Evolutionary conservation across 2,888 invertebrate genomes (phyloP).

Genomic region (Parnassius glacialis): DNA sequence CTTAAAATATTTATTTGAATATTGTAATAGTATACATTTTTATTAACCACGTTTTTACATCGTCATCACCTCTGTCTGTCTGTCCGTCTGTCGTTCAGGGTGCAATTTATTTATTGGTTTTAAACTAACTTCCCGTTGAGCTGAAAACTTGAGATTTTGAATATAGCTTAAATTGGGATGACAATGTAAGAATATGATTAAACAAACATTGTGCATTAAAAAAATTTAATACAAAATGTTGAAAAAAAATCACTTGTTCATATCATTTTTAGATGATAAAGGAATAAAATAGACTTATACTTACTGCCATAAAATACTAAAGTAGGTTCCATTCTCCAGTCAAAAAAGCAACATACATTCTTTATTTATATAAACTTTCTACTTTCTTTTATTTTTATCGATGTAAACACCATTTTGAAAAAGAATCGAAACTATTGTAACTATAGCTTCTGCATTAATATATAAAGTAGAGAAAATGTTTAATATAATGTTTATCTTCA

Average conservation of each 20-base stretch:
- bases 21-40: conserved; percentile 26
- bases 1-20: no score
- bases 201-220: no score
- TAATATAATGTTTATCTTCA: conserved; percentile 62
- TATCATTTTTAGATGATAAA: conserved; percentile 15
- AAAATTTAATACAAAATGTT: not conserved
- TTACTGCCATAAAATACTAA: conserved; percentile 17
- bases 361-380: not conserved
- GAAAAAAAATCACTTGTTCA: not conserved
- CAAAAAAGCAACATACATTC: not conserved
- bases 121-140: no score
- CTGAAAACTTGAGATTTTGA: no score
- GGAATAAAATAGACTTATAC: not conserved
- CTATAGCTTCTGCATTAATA: conserved; percentile 11
- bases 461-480: conserved; percentile 34
- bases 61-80: no score
- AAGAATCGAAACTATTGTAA: conserved; percentile 1
- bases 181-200: no score
- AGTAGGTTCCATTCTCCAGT: conserved; percentile 3
- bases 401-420: conserved; percentile 13
- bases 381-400: conserved; percentile 2
- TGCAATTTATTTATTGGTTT: no score
- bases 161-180: no score
- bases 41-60: no score
- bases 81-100: no score